Evolutionary conservation across 2,888 invertebrate species (phyloP).

Genomic region (Spisula subtruncata): DNA sequence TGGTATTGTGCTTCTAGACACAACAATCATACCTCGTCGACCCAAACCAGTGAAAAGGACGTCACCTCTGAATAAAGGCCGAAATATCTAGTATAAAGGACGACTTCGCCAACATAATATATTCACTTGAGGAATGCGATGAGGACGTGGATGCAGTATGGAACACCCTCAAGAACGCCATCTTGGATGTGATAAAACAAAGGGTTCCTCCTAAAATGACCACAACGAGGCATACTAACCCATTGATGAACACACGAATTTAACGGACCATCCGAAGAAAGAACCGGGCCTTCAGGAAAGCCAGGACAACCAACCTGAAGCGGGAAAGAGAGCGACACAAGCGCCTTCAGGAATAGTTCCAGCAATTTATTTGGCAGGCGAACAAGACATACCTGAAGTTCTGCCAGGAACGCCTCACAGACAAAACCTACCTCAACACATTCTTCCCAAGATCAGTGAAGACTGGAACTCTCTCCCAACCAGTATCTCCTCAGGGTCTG

Average conservation of each 20-base stretch:
- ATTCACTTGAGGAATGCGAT: neutral
- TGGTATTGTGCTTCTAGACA: conserved; percentile 56
- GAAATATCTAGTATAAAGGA: conserved; percentile 25
- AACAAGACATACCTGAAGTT: too few species aligned
- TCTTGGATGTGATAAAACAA: neutral
- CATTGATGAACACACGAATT: neutral
- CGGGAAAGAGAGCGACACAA: conserved; percentile 8
- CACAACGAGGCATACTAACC: conserved; percentile 16
- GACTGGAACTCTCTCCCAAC: too few species aligned
- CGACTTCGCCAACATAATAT: neutral
- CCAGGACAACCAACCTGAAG: conserved; percentile 1
- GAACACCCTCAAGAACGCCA: conserved; percentile 27
- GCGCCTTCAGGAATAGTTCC: conserved; percentile 7
- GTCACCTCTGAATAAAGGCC: conserved; percentile 51
- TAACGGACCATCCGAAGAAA: neutral
- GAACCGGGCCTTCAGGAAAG: conserved; percentile 20
- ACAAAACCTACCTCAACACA: too few species aligned
- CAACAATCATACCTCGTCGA: conserved; percentile 24
- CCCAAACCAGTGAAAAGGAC: conserved; percentile 45
- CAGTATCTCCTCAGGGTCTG: too few species aligned
- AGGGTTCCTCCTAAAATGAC: conserved; percentile 30
- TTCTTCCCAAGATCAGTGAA: too few species aligned
- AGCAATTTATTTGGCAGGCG: neutral
- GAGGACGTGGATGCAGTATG: neutral
- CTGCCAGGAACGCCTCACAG: too few species aligned